phyloP scores from a whole-genome alignment of 2,888 invertebrate species.

The Oscheius myriophilus region DNA sequence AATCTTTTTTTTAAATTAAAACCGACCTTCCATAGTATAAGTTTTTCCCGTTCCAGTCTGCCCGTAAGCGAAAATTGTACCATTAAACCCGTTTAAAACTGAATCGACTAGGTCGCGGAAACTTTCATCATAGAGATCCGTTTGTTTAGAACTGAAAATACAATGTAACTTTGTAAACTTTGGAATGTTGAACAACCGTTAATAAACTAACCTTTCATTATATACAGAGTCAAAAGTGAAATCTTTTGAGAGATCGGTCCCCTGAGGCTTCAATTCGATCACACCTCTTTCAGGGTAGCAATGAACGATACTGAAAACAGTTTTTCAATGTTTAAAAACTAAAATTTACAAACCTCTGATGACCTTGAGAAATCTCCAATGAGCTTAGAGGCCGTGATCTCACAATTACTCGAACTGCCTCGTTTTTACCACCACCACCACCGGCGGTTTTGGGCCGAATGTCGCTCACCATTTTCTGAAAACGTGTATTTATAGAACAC shows the following conservation, averaged over 20 bases:
- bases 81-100: constrained; percentile 96
- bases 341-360: constrained; percentile 73
- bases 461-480: constrained; percentile 13
- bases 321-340: background rate
- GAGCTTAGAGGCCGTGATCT: constrained; percentile 93
- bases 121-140: constrained; percentile 92
- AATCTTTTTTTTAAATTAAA: no score
- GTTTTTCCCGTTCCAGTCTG: constrained; percentile 95
- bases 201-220: constrained; percentile 80
- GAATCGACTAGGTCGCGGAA: constrained; percentile 92
- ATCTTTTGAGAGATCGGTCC: constrained; percentile 79
- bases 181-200: no score
- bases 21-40: constrained; percentile 78
- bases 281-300: constrained; percentile 87
- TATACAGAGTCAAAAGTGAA: constrained; percentile 98
- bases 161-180: background rate
- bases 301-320: constrained; percentile 78
- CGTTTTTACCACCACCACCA: constrained; percentile 25
- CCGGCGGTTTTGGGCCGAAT: constrained; percentile 14
- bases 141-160: constrained; percentile 81
- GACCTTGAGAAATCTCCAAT: constrained; percentile 82
- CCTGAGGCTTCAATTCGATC: constrained; percentile 86
- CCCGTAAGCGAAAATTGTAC: constrained; percentile 98
- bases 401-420: constrained; percentile 77
- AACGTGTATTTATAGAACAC: background rate